Base-by-base conservation (phyloP, 2,113 vertebrate species). In the Notarius quadriscutis region DNA sequence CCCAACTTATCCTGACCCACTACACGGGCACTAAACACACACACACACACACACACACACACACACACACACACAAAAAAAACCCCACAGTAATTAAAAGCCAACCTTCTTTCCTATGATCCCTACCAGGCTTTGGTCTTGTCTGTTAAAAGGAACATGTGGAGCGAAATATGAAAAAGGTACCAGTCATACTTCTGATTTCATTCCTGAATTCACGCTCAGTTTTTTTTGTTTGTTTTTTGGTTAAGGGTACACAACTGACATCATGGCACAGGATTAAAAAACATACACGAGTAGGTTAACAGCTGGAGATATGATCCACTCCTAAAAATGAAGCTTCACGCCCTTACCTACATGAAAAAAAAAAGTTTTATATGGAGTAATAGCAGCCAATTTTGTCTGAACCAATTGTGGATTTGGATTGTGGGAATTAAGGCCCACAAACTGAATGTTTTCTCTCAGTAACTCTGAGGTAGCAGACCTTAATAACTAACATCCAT, bases 1-100 rank as follows among this genome's bases (percentile, higher is more conserved):
- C 93, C 92, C 92, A 92, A 87, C 92, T 92, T 89, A 91, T 89
- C 90, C 91, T 92, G 90, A 92, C 92, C 91, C 91, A 90, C 65
- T 81, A 90, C 84, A 81, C 18, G 18, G 89, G 71, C 83, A 87
- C 57, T 88, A 81, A 89, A 71, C 58, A 72, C 79, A 78, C 55
- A 65, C 50, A 84, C 74, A 71, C 78, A 83, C 72, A 50, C 71
- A 22, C 27, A 22, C 83, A 50, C 79, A 72, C 62, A 81, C 80
- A 63, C 78, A 78, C 60, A 50, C 50, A 14, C 15, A 17, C 81
- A 55, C 50, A 62, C 63, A 58, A 34, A 2, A 41, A 41, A 41
- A 41, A 41, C 2, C 2, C 34, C 2, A 82, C 88, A 80, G 63
- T 87, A 87, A 90, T 91, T 90, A 82, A 89, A 89, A 90, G 67